Evolutionary conservation across 2,888 invertebrate genomes (phyloP), one percentile per base, ranked within the genome.

Genomic region (Sycophila texana): DNA sequence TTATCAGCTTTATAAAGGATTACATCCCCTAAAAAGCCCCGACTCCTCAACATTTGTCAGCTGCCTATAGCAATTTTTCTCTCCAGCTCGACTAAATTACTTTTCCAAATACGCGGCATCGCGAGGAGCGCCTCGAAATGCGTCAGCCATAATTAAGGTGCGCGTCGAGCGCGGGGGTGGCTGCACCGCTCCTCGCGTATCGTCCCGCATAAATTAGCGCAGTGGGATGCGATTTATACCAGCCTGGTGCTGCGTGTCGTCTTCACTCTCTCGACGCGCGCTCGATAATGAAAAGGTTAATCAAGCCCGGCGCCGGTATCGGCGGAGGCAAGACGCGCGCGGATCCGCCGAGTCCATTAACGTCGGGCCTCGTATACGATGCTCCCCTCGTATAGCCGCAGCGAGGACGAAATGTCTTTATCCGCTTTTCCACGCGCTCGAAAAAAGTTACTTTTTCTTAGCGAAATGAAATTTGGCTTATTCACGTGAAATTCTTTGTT

Each of bases 251-350:
- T 18, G 66, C 22, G 66, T n/a, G 68, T 57, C 60, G 77, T 39
- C 30, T n/a, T 55, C 55, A 20, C 26, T 49, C 22, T n/a, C 20
- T 22, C 39, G 75, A n/a, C n/a, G 80, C 68, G 39, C 39, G 10
- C 26, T 79, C 81, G 80, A 84, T 84, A 83, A 83, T 84, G 82
- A 83, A 84, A 84, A 83, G 83, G 81, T 84, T 84, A 83, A 84
- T 84, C 81, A 83, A 63, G 57, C 66, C 16, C n/a, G 16, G 18
- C 63, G 63, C 39, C 12, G 47, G 49, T n/a, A 58, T 58, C 75
- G 60, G n/a, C 39, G 39, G 61, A 39, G 14, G 30, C 70, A 63
- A 63, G 53, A 75, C 63, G 63, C 58, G 60, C 22, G 13, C 14
- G 14, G 63, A 63, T 65, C 55, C 47, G 53, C 10, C 53, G 63